Base-by-base conservation (phyloP, 2,888 invertebrate species). In the Eristalis tenax region DNA sequence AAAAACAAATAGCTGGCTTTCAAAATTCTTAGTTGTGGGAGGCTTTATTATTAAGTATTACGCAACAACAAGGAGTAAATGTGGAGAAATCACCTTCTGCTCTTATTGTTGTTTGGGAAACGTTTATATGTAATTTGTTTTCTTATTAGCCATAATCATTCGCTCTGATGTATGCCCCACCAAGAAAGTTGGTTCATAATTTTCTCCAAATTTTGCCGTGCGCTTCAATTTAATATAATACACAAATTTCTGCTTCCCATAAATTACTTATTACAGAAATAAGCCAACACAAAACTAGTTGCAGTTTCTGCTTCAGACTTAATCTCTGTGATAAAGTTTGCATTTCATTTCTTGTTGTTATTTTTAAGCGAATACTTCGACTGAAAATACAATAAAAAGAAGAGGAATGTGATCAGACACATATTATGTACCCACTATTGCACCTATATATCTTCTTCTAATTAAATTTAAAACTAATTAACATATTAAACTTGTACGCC, bases 401-500 rank as follows among this genome's bases (percentile, higher is more conserved):
- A 8, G 18, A 50, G 8, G 8, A 18, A 50, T 18, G 13, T 32
- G 32, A 32, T 32, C 32, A 32, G 32, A 32, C 8, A 32, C 32
- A 50, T 18, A 18, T 18, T n/a, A n/a, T 18, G 4, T 50, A 50
- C 8, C n/a, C 18, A 50, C 18, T 50, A 50, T 50, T 50, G 50
- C 50, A 50, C 50, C 18, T 50, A 79, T 75, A 68, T 71, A 75
- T 84, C 79, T 65, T 70, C 65, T 63, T 63, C 69, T 26, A 50
- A 50, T 50, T 50, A 18, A 18, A 50, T 50, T 50, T 50, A 10
- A 8, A 40, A 35, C 35, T 75, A 71, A 86, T 82, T 82, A 75
- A 66, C 78, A 86, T 86, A 50, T 71, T 74, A 23, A 86, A 82
- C 74, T 82, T 71, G 86, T 82, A 28, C 61, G 63, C 28, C 35